Base-by-base conservation (phyloP, 2,797 vertebrate genomes). In the Valencia hispanica region DNA sequence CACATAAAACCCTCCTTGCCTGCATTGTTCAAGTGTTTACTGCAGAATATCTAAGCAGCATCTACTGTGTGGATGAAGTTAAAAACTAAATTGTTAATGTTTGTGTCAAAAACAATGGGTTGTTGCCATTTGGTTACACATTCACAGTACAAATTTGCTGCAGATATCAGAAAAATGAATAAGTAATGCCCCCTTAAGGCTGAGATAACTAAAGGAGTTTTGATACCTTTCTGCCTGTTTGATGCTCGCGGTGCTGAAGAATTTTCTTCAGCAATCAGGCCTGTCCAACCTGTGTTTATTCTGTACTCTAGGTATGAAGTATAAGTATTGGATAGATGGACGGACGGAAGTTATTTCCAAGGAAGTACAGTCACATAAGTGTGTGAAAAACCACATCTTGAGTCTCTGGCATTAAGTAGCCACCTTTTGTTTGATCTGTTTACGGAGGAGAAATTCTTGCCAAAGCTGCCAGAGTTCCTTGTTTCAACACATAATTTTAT, bases 51-150 rank as follows among this genome's bases (percentile, higher is more conserved):
- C n/a, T 18, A 14, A 47, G 72, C 61, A 66, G 45, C 82, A 1
- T 61, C 63, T 72, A 83, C 81, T 74, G 1, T 53, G 75, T 61
- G 73, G 30, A 41, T 69, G 68, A 39, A 2, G 41, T 78, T 78
- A 51, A 5, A 27, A 39, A 74, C 85, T 73, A 81, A 81, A 82
- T 84, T 68, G 86, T 84, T 63, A 81, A 55, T 4, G 70, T 50
- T 71, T 34, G 18, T 10, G 73, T 59, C 77, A 43, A 30, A 78
- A 83, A 76, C 25, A 2, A 43, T 30, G 47, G 20, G 20, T 41
- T 30, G 70, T 41, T 65, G 77, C 75, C 79, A 80, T 78, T 79
- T 32, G 14, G 80, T n/a, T 7, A 50, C 53, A 1, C 59, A 70
- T 75, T 78, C 68, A 57, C 15, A 27, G 55, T 77, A 73, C 34